phyloP scores from a whole-genome alignment of 1,140 invertebrate genomes.

The Pseudomyrmex sp. region DNA sequence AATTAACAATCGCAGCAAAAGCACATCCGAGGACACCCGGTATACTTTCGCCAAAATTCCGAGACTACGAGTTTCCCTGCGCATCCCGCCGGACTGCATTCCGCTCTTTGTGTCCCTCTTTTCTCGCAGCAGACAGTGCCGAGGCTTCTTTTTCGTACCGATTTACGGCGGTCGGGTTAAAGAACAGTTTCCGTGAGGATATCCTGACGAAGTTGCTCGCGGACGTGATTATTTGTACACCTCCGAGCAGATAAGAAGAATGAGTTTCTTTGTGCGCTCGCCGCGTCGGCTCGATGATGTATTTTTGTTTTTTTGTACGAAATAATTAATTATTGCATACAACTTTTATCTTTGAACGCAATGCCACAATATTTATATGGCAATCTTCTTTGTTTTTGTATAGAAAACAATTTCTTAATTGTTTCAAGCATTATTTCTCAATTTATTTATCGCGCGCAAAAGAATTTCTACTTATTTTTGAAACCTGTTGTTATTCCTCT shows the following conservation, averaged over 20 bases:
- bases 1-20: neutral
- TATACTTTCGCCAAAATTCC: constrained; percentile 77
- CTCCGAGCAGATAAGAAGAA: neutral
- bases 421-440: too few species aligned
- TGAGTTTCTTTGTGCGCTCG: neutral
- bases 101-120: constrained; percentile 76
- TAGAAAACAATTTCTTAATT: too few species aligned
- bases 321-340: too few species aligned
- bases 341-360: too few species aligned
- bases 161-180: constrained; percentile 46
- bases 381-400: too few species aligned
- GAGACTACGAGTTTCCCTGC: constrained; percentile 69
- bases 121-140: constrained; percentile 44
- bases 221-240: neutral
- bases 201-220: neutral
- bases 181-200: constrained; percentile 16
- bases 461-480: too few species aligned
- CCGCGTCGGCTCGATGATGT: neutral
- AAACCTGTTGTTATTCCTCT: too few species aligned
- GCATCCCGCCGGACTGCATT: constrained; percentile 76
- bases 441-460: too few species aligned
- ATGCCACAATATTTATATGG: too few species aligned
- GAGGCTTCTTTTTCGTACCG: constrained; percentile 64
- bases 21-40: constrained; percentile 72
- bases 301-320: too few species aligned